Evolutionary conservation across 1,140 invertebrate species (phyloP).

Genomic region (Cyclina sinensis): DNA sequence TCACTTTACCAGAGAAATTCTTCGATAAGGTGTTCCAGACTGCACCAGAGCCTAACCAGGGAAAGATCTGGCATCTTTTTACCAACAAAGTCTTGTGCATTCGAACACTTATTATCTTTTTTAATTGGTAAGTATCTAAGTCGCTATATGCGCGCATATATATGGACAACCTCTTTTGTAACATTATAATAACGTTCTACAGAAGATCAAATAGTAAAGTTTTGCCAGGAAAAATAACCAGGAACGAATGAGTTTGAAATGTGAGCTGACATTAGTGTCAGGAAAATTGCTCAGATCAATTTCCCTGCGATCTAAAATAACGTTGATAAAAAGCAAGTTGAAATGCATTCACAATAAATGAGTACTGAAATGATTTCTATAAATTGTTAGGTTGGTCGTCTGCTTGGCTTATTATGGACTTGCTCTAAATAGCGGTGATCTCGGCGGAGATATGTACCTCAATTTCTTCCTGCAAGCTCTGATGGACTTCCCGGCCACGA

Average conservation of each 20-base stretch:
- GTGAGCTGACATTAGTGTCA: too few relatives aligned
- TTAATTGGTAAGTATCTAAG: slow-evolving; percentile 27
- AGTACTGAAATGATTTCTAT: too few relatives aligned
- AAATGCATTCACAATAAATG: too few relatives aligned
- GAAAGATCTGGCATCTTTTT: slow-evolving; percentile 24
- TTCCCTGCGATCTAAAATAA: too few relatives aligned
- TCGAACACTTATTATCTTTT: slow-evolving; percentile 12
- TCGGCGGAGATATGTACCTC: slow-evolving; percentile 80
- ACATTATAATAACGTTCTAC: too few relatives aligned
- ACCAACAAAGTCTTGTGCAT: not conserved
- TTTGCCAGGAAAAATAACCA: too few relatives aligned
- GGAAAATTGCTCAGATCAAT: too few relatives aligned
- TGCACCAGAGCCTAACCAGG: not conserved
- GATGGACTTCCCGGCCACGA: slow-evolving; percentile 93
- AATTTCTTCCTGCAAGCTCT: slow-evolving; percentile 87
- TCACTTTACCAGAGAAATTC: not conserved
- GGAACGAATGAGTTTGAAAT: too few relatives aligned
- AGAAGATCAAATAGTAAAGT: too few relatives aligned
- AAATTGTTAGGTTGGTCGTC: slow-evolving; percentile 91
- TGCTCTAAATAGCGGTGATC: slow-evolving; percentile 86
- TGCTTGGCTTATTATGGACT: slow-evolving; percentile 89
- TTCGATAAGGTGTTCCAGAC: not conserved
- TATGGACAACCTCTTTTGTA: too few relatives aligned
- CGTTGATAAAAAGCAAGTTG: too few relatives aligned
- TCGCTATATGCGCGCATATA: too few relatives aligned